Conservation (phyloP, 2,113 vertebrate genomes). For the Mastomys coucha region DNA sequence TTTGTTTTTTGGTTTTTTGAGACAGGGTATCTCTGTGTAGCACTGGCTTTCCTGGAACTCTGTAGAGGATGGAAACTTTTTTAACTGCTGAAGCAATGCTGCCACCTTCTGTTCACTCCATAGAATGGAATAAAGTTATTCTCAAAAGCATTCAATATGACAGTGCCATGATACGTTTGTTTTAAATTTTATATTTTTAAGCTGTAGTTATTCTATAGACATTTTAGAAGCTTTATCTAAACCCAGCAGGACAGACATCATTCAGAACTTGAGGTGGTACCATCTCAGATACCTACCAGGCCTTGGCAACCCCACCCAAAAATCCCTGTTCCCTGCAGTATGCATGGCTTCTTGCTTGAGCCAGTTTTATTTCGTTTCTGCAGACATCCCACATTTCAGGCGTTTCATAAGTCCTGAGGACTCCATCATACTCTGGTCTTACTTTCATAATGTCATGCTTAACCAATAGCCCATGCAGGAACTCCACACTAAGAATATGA, state of each 20-base stretch:
- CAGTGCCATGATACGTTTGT: not conserved
- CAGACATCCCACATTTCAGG: not conserved
- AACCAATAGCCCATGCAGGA: not conserved
- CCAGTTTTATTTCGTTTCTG: no score
- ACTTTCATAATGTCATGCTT: not conserved
- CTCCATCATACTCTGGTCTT: not conserved
- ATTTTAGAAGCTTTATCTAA: not conserved
- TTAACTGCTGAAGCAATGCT: slow-evolving; percentile 63
- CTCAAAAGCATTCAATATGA: not conserved
- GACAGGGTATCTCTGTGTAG: no score
- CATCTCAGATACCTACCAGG: no score
- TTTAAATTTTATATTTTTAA: slow-evolving; percentile 2
- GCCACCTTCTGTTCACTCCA: slow-evolving; percentile 83
- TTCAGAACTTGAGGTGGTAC: not conserved
- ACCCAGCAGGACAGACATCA: not conserved
- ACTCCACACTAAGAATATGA: no score
- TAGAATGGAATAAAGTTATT: not conserved
- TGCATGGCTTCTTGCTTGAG: not conserved
- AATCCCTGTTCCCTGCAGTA: not conserved
- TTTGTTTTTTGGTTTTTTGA: no score
- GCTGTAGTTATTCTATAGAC: not conserved
- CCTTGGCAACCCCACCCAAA: not conserved
- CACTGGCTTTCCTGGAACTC: no score
- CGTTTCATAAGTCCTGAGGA: not conserved
- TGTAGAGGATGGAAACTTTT: no score